Evolutionary conservation across 2,113 vertebrate species (phyloP), one percentile per base, ranked within the genome.

Genomic region (Nothobranchius kuhntae): DNA sequence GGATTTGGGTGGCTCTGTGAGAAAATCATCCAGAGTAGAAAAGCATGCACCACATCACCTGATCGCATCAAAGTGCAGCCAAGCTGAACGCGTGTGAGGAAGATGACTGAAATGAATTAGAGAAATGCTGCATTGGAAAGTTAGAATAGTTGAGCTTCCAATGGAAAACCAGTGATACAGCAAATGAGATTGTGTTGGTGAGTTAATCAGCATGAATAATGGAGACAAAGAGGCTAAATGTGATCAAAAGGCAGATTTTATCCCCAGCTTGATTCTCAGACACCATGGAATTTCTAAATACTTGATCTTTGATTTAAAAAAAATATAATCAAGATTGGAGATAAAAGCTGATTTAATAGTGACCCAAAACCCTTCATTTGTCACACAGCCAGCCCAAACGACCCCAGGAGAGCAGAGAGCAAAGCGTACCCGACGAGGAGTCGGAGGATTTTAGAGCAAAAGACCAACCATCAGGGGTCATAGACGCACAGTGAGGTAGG

Each of bases 391-490:
- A 91, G 82, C 89, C 95, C 94, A 94, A 95, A 94, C 89, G 95
- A 94, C 91, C 94, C 91, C 92, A 91, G 91, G 92, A 95, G 94
- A 94, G 95, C 94, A 97, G 86, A 94, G 94, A 96, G 95, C 93
- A 95, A 94, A 95, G 96, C 96, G 85, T 99, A 98, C 97, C 98
- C 96, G 96, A 98, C 96, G 96, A 98, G 95, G 97, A 98, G 96
- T 99, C 97, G 94, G 98, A 99, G 95, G 96, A 99, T 98, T 99
- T 99, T 96, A 99, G 98, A 98, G 97, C 98, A 97, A 99, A 99
- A 98, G 98, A 99, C 98, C 98, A 99, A 98, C 97, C 96, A 96
- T 99, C 98, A 95, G 98, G 98, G 92, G 96, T 99, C 98, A 99
- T 99, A 90, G 98, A 98, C 94, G 98, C 97, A 97, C 97, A 99